A percentile compares a stretch with the other conserved stretches of the same genome.
Conservation (phyloP, 1,140 invertebrate species). For the Phortica variegata region DNA sequence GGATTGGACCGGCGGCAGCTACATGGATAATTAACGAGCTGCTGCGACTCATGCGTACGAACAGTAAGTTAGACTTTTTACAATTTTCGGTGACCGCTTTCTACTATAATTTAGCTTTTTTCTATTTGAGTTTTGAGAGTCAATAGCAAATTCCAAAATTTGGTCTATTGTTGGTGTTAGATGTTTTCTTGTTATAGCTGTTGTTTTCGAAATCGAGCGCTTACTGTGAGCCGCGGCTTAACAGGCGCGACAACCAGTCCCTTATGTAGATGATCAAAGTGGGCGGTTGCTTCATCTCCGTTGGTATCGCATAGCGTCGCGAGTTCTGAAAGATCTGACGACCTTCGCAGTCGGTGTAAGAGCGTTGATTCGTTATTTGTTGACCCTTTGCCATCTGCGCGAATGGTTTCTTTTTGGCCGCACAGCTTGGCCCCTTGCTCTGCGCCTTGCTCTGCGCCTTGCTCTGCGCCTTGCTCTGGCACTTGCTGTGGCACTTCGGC, state of each 20-base stretch:
- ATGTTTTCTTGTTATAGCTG: no score
- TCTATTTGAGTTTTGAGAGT: no score
- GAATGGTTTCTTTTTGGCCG: background rate
- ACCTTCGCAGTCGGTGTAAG: conserved; percentile 32
- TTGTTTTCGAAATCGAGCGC: no score
- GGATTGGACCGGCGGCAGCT: conserved; percentile 79
- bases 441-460: background rate
- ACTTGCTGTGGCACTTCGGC: background rate
- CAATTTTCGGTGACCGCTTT: no score
- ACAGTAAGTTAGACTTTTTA: no score
- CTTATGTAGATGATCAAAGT: conserved; percentile 26
- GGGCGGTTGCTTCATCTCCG: conserved; percentile 48
- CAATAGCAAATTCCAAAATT: no score
- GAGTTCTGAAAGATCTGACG: conserved; percentile 32
- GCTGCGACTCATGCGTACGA: conserved; percentile 64
- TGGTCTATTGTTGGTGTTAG: no score
- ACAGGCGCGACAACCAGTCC: background rate
- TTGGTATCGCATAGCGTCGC: conserved; percentile 34
- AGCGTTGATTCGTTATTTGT: background rate
- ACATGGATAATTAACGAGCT: conserved; percentile 77
- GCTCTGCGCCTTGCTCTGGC: background rate
- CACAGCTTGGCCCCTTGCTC: background rate
- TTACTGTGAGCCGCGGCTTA: background rate
- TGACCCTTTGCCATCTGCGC: background rate
- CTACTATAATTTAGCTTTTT: no score